These are phyloP conservation scores for Parapristionchus giblindavisi DNA, from an alignment of 2,888 invertebrate genomes.

Conservation along the genomic window DNA sequence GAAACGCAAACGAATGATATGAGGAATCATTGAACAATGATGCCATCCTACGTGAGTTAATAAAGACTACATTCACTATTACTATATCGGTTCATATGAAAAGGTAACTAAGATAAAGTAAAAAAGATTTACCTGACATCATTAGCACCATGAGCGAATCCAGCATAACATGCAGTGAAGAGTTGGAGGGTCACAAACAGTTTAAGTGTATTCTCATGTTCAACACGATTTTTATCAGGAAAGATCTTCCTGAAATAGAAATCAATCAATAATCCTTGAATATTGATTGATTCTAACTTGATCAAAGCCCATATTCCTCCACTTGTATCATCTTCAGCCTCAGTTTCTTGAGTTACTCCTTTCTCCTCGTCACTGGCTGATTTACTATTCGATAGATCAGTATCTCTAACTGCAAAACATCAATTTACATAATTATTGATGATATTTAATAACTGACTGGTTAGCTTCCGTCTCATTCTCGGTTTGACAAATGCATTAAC, in stretches of 20 bases:
- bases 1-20: neutral
- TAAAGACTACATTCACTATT: too few species aligned
- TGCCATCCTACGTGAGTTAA: too few species aligned
- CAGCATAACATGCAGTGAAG: conserved; percentile 94
- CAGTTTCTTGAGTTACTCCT: neutral
- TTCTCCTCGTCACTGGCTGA: conserved; percentile 15
- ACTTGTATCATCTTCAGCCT: too few species aligned
- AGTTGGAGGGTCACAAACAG: conserved; percentile 93
- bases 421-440: neutral
- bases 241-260: conserved; percentile 25
- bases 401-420: neutral
- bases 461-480: conserved; percentile 40
- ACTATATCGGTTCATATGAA: too few species aligned
- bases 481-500: conserved; percentile 52
- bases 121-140: conserved; percentile 83
- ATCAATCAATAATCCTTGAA: neutral
- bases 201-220: conserved; percentile 51
- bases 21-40: too few species aligned
- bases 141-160: conserved; percentile 99
- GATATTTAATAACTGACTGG: neutral
- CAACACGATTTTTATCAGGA: conserved; percentile 8
- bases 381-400: neutral
- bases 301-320: too few species aligned
- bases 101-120: neutral
- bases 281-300: too few species aligned